A percentile compares a stretch with the other conserved stretches of the same genome.
These are phyloP conservation scores for Naso thynnoides DNA, from an alignment of 2,797 vertebrate species.

Conservation along the genomic window DNA sequence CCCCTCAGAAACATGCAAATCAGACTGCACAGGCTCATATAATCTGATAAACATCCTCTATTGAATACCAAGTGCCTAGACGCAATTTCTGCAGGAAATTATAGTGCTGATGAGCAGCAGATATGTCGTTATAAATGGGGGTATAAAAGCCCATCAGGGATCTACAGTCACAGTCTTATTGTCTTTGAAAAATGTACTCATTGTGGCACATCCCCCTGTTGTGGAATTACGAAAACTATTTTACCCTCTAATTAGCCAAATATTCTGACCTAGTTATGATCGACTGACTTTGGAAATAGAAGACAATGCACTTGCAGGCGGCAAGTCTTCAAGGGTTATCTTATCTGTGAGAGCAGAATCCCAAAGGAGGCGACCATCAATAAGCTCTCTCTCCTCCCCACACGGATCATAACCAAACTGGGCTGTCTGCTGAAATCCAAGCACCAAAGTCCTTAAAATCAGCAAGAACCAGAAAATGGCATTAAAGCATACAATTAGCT, in stretches of 20 bases:
- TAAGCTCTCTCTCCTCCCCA: constrained; percentile 57
- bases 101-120: constrained; percentile 74
- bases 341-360: constrained; percentile 72
- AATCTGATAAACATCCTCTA: constrained; percentile 79
- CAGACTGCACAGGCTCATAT: constrained; percentile 72
- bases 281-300: constrained; percentile 61
- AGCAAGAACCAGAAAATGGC: constrained; percentile 43
- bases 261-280: constrained; percentile 81
- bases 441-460: constrained; percentile 65
- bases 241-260: constrained; percentile 79
- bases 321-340: constrained; percentile 60
- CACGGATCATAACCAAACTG: constrained; percentile 64
- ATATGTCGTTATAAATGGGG: constrained; percentile 68
- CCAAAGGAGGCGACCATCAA: constrained; percentile 66
- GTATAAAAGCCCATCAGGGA: constrained; percentile 67
- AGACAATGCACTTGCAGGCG: constrained; percentile 61
- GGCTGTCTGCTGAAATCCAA: constrained; percentile 61
- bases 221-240: constrained; percentile 63
- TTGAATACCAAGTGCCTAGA: constrained; percentile 77
- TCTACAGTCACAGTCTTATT: constrained; percentile 69
- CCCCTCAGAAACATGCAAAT: constrained; percentile 77
- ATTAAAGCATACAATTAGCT: constrained; percentile 44
- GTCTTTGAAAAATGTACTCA: constrained; percentile 71
- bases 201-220: constrained; percentile 52
- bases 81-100: constrained; percentile 79